These are phyloP conservation scores for Eupleurogrammus muticus DNA, from an alignment of 2,797 vertebrate genomes.

Conservation along the genomic window DNA sequence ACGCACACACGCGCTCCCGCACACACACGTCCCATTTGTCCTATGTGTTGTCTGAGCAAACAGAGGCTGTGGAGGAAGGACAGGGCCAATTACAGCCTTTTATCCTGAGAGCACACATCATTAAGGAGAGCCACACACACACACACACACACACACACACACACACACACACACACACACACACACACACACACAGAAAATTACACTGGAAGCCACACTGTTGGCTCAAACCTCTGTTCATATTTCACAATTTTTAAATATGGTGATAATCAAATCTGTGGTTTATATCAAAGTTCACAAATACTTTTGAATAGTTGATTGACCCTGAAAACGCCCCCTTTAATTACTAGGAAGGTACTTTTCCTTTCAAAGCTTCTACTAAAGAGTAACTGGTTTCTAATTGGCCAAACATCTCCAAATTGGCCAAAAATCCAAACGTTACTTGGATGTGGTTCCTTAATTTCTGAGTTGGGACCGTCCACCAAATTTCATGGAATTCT, in stretches of 20 bases:
- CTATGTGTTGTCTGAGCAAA: conserved; percentile 81
- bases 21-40: conserved; percentile 67
- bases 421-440: neutral
- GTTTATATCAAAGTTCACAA: neutral
- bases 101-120: conserved; percentile 81
- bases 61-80: conserved; percentile 71
- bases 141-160: conserved; percentile 30
- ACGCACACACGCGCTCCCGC: neutral
- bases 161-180: conserved; percentile 16
- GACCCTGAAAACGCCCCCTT: neutral
- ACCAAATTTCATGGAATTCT: no score
- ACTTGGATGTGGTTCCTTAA: neutral
- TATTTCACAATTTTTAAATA: neutral
- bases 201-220: neutral
- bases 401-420: neutral
- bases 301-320: neutral
- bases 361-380: neutral
- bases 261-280: neutral
- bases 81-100: conserved; percentile 79
- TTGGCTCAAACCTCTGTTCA: neutral
- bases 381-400: neutral
- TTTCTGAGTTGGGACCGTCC: neutral
- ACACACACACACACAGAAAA: neutral
- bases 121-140: conserved; percentile 66
- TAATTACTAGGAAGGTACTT: neutral